Conservation (phyloP, 2,797 vertebrate species). For the Phalloptychus januarius region DNA sequence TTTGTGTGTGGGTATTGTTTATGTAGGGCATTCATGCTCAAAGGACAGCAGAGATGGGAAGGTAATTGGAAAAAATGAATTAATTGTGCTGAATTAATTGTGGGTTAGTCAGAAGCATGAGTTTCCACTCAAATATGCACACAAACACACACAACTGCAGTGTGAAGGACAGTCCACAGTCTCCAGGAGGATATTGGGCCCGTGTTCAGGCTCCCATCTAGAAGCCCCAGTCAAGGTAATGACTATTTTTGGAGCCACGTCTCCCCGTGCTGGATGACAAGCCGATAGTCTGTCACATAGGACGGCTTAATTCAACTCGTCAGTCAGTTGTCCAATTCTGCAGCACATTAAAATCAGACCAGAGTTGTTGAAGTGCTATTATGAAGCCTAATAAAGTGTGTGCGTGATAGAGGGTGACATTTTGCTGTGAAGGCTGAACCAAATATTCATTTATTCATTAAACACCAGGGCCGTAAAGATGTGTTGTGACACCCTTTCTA, state of each 20-base stretch:
- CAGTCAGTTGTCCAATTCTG: conserved; percentile 71
- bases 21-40: conserved; percentile 37
- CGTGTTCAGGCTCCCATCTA: conserved; percentile 66
- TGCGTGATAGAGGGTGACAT: conserved; percentile 41
- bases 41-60: conserved; percentile 37
- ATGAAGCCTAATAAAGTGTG: conserved; percentile 58
- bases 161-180: conserved; percentile 75
- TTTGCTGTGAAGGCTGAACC: conserved; percentile 70
- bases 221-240: conserved; percentile 71
- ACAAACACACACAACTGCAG: conserved; percentile 10
- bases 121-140: conserved; percentile 22
- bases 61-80: conserved; percentile 57
- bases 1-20: conserved; percentile 23
- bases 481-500: conserved; percentile 76
- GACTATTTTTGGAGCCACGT: conserved; percentile 71
- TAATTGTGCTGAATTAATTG: conserved; percentile 53
- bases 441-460: conserved; percentile 89
- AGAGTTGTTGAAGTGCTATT: conserved; percentile 68
- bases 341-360: conserved; percentile 71
- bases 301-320: conserved; percentile 70
- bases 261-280: conserved; percentile 61
- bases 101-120: conserved; percentile 26
- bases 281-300: conserved; percentile 66
- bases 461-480: conserved; percentile 73
- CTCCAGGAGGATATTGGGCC: conserved; percentile 77